Base-by-base conservation (phyloP, 1,140 invertebrate genomes). In the Drosophila nannoptera region DNA sequence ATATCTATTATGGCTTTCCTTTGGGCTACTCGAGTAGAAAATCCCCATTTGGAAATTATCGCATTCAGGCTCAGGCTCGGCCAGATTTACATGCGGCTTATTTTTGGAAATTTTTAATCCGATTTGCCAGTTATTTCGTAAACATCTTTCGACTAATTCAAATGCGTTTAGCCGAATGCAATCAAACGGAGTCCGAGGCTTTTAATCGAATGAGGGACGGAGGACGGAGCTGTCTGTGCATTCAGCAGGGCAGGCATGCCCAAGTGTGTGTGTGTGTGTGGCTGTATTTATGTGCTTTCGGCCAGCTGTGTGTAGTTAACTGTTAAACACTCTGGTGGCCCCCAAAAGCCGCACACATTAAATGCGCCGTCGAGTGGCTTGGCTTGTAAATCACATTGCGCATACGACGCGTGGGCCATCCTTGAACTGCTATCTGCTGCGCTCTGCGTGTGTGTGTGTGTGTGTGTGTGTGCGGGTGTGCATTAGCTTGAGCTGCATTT, bases 401-500 rank as follows among this genome's bases (percentile, higher is more conserved):
- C 73, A 82, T 81, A 77, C 74, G 77, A 50, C 61, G 40, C 52
- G 58, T 73, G 54, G 42, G 46, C 54, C 58, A 48, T 60, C 55
- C 45, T 59, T 63, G 5, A 12, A 35, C 31, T 14, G 50, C 56
- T 48, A 59, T 45, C 38, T 43, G 16, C 4, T 14, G 33, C 38
- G 45, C 38, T 59, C 53, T 42, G 33, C n/a, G n/a, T n/a, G n/a
- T 38, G 43, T 38, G 38, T 36, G n/a, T 50, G 53, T 14, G 38
- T 52, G 7, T 36, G 46, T 58, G 9, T 48, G 40, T 35, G 42
- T 53, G 53, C n/a, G n/a, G n/a, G n/a, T n/a, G n/a, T 50, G 78
- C 75, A 78, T 78, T 75, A 82, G 78, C 78, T 74, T 68, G 63
- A 81, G 78, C 78, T 80, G 69, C 75, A 83, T 75, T 84, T 83